Conservation (phyloP, 2,113 vertebrate species). For the Phoxinus phoxinus region DNA sequence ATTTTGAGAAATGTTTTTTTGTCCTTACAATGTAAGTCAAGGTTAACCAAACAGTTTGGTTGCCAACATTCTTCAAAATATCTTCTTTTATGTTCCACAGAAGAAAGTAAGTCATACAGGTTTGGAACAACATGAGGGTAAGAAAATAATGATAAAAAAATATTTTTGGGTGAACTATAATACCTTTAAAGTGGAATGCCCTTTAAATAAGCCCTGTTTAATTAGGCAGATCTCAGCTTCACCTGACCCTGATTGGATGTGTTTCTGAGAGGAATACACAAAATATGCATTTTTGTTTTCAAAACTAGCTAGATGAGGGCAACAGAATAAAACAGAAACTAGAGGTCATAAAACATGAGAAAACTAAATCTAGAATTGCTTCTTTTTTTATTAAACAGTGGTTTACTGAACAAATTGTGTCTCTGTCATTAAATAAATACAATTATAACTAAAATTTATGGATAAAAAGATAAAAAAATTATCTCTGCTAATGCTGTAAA, state of each 20-base stretch:
- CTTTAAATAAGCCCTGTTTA: no score
- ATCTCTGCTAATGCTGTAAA: no score
- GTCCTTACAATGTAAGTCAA: background rate
- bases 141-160: background rate
- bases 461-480: no score
- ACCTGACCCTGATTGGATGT: background rate
- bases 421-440: no score
- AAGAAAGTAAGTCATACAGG: background rate
- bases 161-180: background rate
- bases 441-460: no score
- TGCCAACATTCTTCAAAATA: background rate
- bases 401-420: no score
- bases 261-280: background rate
- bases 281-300: background rate
- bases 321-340: background rate
- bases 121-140: background rate
- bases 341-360: background rate
- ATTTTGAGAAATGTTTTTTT: background rate
- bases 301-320: background rate
- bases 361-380: no score
- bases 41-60: background rate
- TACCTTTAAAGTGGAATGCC: background rate
- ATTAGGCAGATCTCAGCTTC: no score
- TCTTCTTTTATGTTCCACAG: background rate
- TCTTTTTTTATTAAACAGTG: no score